phyloP scores from a whole-genome alignment of 2,113 vertebrate genomes.

The Raphicerus campestris region DNA sequence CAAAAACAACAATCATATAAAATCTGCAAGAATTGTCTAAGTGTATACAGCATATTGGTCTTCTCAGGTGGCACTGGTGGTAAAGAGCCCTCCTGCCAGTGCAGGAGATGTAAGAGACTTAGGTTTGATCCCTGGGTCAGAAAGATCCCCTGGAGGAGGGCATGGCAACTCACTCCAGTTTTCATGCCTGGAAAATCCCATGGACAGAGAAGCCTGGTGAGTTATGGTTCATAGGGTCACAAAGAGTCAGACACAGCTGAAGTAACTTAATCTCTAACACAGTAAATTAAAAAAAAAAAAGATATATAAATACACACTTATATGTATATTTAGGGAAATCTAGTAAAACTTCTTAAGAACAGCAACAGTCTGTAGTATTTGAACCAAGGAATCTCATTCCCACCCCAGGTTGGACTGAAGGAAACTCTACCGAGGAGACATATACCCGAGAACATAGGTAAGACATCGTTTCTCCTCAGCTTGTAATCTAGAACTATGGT shows the following conservation, averaged over 20 bases:
- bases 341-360: background rate
- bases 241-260: background rate
- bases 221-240: background rate
- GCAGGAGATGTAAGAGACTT: background rate
- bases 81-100: background rate
- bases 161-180: background rate
- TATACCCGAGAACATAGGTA: background rate
- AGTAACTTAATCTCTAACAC: background rate
- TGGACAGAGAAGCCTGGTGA: background rate
- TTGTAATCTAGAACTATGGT: rapidly evolving
- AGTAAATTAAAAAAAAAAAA: background rate
- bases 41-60: background rate
- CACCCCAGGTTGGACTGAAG: background rate
- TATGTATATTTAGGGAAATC: background rate
- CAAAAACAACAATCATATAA: background rate
- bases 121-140: background rate
- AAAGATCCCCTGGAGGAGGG: background rate
- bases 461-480: rapidly evolving
- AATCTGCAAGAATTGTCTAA: background rate
- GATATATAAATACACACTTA: background rate
- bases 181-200: background rate
- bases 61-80: background rate
- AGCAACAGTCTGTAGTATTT: background rate
- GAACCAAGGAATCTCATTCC: background rate
- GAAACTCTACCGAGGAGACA: background rate